A percentile compares a stretch with the other conserved stretches of the same genome.
Conservation (phyloP, 92 coral and sea anemone species). For the Porites evermanni region DNA sequence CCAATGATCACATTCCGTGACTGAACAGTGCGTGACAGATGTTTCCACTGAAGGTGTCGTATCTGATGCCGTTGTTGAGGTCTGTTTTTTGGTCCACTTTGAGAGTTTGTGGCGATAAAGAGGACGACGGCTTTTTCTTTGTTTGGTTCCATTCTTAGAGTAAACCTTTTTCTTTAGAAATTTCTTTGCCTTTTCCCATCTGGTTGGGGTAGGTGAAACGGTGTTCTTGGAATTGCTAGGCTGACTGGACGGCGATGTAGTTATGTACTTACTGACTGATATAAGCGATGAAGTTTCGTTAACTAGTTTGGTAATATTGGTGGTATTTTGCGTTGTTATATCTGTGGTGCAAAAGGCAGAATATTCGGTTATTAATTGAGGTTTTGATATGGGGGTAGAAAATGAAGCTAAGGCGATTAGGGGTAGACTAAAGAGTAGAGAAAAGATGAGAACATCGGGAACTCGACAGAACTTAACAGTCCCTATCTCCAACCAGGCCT, state of each 20-base stretch:
- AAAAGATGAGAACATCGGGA: too few species aligned
- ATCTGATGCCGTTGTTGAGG: neutral
- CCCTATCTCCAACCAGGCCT: too few species aligned
- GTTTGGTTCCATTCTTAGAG: neutral
- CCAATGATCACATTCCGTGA: slow-evolving; percentile 10
- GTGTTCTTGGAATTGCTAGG: neutral
- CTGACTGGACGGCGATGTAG: neutral
- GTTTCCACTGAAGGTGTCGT: neutral
- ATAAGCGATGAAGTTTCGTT: neutral
- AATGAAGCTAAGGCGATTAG: too few species aligned
- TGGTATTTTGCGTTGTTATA: neutral
- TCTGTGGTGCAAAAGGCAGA: neutral
- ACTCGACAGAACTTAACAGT: too few species aligned
- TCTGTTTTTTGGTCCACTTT: neutral
- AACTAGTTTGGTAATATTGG: neutral
- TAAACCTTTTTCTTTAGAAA: neutral
- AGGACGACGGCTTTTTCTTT: neutral
- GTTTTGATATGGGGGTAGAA: neutral
- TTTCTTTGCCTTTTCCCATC: neutral
- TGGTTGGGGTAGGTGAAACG: neutral
- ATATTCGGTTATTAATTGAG: neutral
- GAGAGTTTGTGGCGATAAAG: neutral
- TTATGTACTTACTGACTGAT: neutral
- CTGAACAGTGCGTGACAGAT: slow-evolving; percentile 16
- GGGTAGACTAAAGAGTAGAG: too few species aligned